A percentile compares a stretch with the other conserved stretches of the same genome.
Evolutionary conservation across 2,888 invertebrate genomes (phyloP).

Genomic region (Rhagophthalmus giganteus): DNA sequence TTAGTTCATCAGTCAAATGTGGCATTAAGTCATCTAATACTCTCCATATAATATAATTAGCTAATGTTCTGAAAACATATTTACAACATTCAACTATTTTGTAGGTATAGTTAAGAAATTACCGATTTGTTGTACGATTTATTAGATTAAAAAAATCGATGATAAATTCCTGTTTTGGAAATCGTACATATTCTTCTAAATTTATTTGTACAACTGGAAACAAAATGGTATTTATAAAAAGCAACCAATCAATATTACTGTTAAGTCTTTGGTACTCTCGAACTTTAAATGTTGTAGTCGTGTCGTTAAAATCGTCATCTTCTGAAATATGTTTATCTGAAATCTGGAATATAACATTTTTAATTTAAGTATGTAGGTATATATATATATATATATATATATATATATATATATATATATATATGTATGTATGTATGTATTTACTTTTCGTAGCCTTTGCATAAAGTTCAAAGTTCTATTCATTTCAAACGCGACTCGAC

Average conservation of each 20-base stretch:
- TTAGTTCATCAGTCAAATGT: slow-evolving; percentile 3
- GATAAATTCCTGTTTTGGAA: slow-evolving; percentile 13
- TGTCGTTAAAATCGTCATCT: not conserved
- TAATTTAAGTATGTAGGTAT: no score
- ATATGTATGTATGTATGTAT: not conserved
- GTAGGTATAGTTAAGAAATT: no score
- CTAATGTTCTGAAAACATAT: slow-evolving; percentile 13
- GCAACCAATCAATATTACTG: slow-evolving; percentile 11
- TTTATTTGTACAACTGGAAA: slow-evolving; percentile 6
- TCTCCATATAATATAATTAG: slow-evolving; percentile 31
- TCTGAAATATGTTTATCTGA: no score
- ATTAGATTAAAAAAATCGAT: slow-evolving; percentile 13
- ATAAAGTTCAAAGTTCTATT: slow-evolving; percentile 38
- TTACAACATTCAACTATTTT: slow-evolving; percentile 2
- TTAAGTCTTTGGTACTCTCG: slow-evolving; percentile 2
- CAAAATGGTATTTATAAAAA: slow-evolving; percentile 11
- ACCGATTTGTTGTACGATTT: slow-evolving; percentile 21
- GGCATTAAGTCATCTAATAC: slow-evolving; percentile 11
- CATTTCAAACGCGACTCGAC: slow-evolving; percentile 34
- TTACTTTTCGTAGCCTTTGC: slow-evolving; percentile 36
- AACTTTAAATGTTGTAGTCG: slow-evolving; percentile 1
- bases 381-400: no score
- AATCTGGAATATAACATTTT: no score
- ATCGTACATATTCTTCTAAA: slow-evolving; percentile 7
- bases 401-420: no score